Evolutionary conservation across 2,797 vertebrate species (phyloP).

Genomic region (Rhynchotus rufescens): DNA sequence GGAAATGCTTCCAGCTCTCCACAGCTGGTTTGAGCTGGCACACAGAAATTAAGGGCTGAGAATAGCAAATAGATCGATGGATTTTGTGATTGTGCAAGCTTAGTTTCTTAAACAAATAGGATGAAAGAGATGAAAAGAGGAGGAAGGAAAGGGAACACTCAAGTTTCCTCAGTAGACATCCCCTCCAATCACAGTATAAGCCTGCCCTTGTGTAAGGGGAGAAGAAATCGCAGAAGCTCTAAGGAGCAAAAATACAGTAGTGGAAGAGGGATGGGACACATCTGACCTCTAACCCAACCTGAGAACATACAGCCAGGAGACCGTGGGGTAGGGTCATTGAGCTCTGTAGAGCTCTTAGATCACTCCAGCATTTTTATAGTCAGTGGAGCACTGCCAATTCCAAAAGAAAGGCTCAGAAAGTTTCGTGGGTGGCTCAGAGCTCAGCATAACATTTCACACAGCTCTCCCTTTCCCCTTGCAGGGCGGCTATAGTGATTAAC

Average conservation of each 20-base stretch:
- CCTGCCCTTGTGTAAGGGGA: fast-evolving
- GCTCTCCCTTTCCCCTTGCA: not conserved
- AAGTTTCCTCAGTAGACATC: slow-evolving; percentile 35
- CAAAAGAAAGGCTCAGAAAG: not conserved
- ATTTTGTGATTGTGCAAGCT: not conserved
- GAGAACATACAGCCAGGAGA: not conserved
- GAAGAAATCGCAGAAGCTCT: not conserved
- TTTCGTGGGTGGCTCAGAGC: not conserved
- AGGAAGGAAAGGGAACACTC: fast-evolving
- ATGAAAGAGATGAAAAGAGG: not conserved
- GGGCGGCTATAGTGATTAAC: fast-evolving
- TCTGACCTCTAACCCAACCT: not conserved
- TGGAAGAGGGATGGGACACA: not conserved
- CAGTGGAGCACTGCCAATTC: not conserved
- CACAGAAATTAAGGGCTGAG: not conserved
- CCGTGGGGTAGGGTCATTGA: not conserved
- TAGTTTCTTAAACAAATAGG: not conserved
- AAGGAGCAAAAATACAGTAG: not conserved
- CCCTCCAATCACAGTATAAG: not conserved
- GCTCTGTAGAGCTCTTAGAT: fast-evolving
- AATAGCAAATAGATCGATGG: not conserved
- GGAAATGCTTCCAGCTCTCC: not conserved
- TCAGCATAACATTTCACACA: fast-evolving
- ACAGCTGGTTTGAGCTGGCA: not conserved
- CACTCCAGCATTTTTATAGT: fast-evolving